phyloP scores from a whole-genome alignment of 2,113 vertebrate species.

The Aphelocoma coerulescens region DNA sequence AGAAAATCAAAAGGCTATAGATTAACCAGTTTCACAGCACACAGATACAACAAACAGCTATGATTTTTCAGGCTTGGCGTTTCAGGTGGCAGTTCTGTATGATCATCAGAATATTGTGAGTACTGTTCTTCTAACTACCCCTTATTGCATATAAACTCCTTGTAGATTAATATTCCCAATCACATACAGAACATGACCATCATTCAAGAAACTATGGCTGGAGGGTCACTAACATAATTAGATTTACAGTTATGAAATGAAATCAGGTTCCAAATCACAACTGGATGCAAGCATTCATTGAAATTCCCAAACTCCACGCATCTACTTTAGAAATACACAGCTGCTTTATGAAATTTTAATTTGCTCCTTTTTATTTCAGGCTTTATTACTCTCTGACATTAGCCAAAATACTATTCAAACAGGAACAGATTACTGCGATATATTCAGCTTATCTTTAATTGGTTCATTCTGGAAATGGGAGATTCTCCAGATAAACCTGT shows the following conservation, averaged over 20 bases:
- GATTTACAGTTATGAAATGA: background rate
- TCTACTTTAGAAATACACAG: background rate
- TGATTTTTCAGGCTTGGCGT: background rate
- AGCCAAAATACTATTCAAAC: background rate
- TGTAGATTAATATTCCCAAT: background rate
- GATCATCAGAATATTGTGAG: background rate
- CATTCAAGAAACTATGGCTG: background rate
- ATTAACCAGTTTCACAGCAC: background rate
- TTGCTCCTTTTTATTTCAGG: background rate
- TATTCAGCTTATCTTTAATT: background rate
- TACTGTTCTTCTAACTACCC: background rate
- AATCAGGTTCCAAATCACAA: background rate
- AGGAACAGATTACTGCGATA: background rate
- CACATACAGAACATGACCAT: background rate
- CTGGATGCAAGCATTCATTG: background rate
- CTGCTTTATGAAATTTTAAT: slow-evolving; percentile 15
- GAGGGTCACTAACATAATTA: background rate
- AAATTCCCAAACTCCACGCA: background rate
- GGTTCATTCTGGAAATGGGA: background rate
- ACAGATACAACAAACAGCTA: background rate
- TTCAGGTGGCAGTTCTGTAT: background rate
- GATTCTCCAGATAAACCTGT: background rate
- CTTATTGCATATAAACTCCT: background rate
- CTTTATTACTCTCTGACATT: background rate
- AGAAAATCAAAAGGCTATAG: background rate